These are phyloP conservation scores for Megaceryle maxima DNA, from an alignment of 2,113 vertebrate genomes.

Conservation along the genomic window DNA sequence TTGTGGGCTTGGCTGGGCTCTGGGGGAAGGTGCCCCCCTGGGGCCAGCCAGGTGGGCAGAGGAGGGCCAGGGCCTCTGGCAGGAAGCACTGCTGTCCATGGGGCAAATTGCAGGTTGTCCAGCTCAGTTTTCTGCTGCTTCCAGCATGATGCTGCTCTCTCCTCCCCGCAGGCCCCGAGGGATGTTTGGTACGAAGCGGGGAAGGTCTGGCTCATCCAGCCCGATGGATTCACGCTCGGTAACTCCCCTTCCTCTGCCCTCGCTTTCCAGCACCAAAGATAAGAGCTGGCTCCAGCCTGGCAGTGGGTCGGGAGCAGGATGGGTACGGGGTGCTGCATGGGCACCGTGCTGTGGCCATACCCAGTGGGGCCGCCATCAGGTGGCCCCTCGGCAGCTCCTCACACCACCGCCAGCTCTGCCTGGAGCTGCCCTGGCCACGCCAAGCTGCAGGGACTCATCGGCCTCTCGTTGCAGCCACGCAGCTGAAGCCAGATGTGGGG, in stretches of 20 bases:
- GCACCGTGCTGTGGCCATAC: neutral
- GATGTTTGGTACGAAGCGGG: constrained; percentile 91
- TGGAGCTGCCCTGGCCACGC: fast-evolving
- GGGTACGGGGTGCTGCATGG: fast-evolving
- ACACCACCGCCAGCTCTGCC: fast-evolving
- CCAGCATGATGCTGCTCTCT: neutral
- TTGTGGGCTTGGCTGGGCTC: fast-evolving
- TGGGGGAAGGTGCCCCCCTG: fast-evolving
- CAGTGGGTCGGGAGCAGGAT: neutral
- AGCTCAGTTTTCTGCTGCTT: fast-evolving
- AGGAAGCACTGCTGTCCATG: fast-evolving
- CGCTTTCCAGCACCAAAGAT: fast-evolving
- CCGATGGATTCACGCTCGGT: constrained; percentile 85
- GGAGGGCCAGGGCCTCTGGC: neutral
- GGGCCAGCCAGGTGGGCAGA: fast-evolving
- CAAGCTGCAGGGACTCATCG: fast-evolving
- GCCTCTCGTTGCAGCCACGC: constrained; percentile 77
- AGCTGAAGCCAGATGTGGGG: constrained; percentile 93
- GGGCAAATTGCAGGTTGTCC: neutral
- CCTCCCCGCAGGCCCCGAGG: constrained; percentile 29
- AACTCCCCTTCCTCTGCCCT: constrained; percentile 8
- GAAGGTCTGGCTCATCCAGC: constrained; percentile 88
- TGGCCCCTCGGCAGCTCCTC: neutral
- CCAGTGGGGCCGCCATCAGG: neutral
- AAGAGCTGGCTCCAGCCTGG: fast-evolving